Evolutionary conservation across 2,797 vertebrate species (phyloP).

Genomic region (Tarsius wallacei): DNA sequence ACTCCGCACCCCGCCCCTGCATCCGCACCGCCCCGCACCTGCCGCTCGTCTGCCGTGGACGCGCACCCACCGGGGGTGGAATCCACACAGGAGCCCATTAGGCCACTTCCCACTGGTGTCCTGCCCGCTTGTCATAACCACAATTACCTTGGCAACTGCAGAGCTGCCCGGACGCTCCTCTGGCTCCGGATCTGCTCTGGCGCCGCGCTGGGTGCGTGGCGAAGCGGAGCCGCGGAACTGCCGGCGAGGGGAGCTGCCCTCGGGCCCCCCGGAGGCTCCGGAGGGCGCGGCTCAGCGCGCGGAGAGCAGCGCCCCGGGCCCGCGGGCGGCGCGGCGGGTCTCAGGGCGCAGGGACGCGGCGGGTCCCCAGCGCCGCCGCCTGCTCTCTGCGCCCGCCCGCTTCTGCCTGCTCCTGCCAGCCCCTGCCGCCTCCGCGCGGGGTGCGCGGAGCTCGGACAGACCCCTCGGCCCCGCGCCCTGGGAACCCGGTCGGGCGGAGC

Average conservation of each 20-base stretch:
- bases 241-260: neutral
- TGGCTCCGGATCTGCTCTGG: slow-evolving; percentile 90
- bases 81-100: neutral
- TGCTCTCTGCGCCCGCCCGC: neutral
- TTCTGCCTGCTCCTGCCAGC: neutral
- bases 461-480: slow-evolving; percentile 35
- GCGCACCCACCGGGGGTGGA: slow-evolving; percentile 17
- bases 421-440: neutral
- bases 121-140: slow-evolving; percentile 64
- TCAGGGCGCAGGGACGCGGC: slow-evolving; percentile 72
- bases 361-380: neutral
- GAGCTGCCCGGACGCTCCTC: slow-evolving; percentile 89
- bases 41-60: slow-evolving; percentile 70
- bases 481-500: slow-evolving; percentile 67
- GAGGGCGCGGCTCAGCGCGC: slow-evolving; percentile 71
- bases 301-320: neutral
- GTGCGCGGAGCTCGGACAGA: neutral
- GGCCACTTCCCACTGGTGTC: slow-evolving; percentile 33
- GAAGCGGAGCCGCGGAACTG: slow-evolving; percentile 73
- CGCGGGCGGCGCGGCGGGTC: slow-evolving; percentile 68
- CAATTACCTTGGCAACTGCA: slow-evolving; percentile 95
- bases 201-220: slow-evolving; percentile 92
- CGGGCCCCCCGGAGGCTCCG: slow-evolving; percentile 58
- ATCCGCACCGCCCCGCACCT: slow-evolving; percentile 54
- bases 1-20: too few species aligned